Base-by-base conservation (phyloP, 2,888 invertebrate species). In the Limenitis arthemis region DNA sequence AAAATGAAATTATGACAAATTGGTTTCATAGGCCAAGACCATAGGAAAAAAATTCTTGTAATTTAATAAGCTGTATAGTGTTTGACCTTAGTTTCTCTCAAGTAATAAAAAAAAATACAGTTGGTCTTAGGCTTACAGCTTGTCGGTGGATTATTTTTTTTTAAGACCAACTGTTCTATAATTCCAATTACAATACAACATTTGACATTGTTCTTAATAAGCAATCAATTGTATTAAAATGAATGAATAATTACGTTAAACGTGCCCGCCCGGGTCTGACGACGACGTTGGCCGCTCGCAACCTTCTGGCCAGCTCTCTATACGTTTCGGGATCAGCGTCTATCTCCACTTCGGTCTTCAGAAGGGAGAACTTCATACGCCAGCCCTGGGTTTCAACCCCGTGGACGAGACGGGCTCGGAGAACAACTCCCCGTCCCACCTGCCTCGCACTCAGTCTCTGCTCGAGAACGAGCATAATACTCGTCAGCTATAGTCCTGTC, bases 401-500 rank as follows among this genome's bases (percentile, higher is more conserved):
- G 60, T 85, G 85, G 56, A 85, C 64, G 37, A 85, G 65, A 20
- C 81, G 75, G 48, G 84, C 86, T 59, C 71, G 72, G 53, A 86
- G 68, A 55, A 75, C 70, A 3, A 83, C 72, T 54, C 84, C 84
- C 43, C 83, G 80, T 40, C 78, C 74, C 47, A 73, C 51, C 64
- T 83, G 75, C 59, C 81, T 72, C 58, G 79, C 78, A 72, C 74
- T 78, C 65, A 86, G 74, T 75, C 77, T 79, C 72, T 85, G 86
- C 85, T 86, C 86, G 75, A 82, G 70, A 32, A 85, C 79, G 84
- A 86, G 85, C 86, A 86, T 86, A 63, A 55, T 79, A 68, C 79
- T 81, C 75, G 86, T 86, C 86, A 86, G 86, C 86, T 86, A 65
- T 85, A 73, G 65, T 86, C 86, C 69, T 86, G 86, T 58, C 86